Percentiles rank a stretch among this genome's conserved stretches.
Evolutionary conservation across 2,888 invertebrate genomes (phyloP).

Genomic region (Abrostola triplasia): DNA sequence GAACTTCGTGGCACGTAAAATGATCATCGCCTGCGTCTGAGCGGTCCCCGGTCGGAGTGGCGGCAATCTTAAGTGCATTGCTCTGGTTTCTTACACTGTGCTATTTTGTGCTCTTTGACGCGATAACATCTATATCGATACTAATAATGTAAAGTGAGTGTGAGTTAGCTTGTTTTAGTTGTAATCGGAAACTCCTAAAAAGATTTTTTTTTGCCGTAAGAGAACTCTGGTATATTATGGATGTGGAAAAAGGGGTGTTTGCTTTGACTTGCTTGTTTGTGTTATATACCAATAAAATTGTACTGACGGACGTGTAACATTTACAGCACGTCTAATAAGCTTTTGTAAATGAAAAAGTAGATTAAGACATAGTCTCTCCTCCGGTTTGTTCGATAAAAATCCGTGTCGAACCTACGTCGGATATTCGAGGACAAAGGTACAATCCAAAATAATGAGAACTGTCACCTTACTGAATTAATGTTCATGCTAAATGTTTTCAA

Average conservation of each 20-base stretch:
- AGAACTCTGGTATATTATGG: too few species aligned
- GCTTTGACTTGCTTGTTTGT: too few species aligned
- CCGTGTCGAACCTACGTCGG: constrained; percentile 12
- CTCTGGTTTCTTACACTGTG: constrained; percentile 71
- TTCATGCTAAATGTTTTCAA: constrained; percentile 60
- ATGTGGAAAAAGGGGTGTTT: too few species aligned
- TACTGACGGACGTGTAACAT: too few species aligned
- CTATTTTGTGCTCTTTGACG: constrained; percentile 53
- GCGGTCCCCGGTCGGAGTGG: constrained; percentile 63
- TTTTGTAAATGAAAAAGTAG: constrained; percentile 16
- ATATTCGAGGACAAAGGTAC: constrained; percentile 29
- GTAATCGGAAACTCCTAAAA: too few species aligned
- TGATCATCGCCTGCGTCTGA: constrained; percentile 78
- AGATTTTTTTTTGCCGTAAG: constrained; percentile 49
- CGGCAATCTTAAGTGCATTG: constrained; percentile 76
- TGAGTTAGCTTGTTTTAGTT: not conserved
- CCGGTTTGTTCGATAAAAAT: constrained; percentile 25
- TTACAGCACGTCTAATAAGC: not conserved
- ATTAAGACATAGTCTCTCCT: too few species aligned
- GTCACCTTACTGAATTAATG: constrained; percentile 44
- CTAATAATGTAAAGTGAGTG: constrained; percentile 15
- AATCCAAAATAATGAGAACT: constrained; percentile 21
- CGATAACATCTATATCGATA: constrained; percentile 25
- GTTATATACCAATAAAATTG: too few species aligned
- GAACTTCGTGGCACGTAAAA: constrained; percentile 84